Evolutionary conservation across 2,888 invertebrate genomes (phyloP), one percentile per base, ranked within the genome.

Genomic region (Hydrotaea cyrtoneurina): DNA sequence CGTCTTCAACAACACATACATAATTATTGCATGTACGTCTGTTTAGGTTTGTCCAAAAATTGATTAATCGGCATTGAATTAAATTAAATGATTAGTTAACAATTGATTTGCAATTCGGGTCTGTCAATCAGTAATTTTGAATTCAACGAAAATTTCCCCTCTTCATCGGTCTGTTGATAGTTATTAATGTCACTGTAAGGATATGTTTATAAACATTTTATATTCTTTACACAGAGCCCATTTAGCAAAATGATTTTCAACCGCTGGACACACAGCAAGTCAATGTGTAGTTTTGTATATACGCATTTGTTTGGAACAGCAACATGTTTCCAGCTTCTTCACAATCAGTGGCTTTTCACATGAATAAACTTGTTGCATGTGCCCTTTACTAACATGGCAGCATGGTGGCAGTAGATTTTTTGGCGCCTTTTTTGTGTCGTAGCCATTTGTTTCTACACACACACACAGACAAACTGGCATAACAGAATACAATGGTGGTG

Each of bases 371-470:
- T 85, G 85, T 85, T 85, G 85, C 82, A 71, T 74, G 23, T 77
- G 31, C 0, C 4, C 2, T 71, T 77, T 64, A 46, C 59, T 77
- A 13, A 43, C 46, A 23, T 46, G 23, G 43, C 43, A 66, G 8
- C 39, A 66, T 39, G 11, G 15, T 66, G 0, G 46, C 15, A 15
- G 69, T 69, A 85, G 85, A 82, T 79, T 80, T 71, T 85, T 85
- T 85, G 85, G 82, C 85, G 85, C 82, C 85, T 80, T 77, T 81
- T 83, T 55, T 64, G 53, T 59, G 17, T 55, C 59, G 39, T n/a
- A 26, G 31, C 26, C 46, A 55, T 64, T 55, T 59, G 8, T n/a
- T 57, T 31, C n/a, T 26, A 66, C 21, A 19, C 7, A 69, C 1
- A n/a, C 46, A 46, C 43, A 53, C 39, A 50, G 10, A 43, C 59